Evolutionary conservation across 2,797 vertebrate genomes (phyloP).

Genomic region (Rhinatrema bivittatum): DNA sequence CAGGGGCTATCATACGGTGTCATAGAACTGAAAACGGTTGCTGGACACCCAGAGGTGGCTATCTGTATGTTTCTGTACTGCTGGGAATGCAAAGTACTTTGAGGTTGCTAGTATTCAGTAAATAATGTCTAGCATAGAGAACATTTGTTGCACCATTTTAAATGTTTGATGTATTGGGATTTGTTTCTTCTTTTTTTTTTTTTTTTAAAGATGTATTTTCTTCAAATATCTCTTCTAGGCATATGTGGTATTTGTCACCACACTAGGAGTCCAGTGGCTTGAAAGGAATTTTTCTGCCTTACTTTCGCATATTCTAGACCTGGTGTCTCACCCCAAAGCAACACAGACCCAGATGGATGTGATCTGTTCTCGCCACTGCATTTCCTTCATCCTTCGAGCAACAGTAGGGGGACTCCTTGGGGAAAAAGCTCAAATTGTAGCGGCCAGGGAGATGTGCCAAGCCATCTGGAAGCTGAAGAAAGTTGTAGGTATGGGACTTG

Average conservation of each 20-base stretch:
- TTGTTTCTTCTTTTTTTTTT: no score
- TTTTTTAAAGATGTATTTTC: no score
- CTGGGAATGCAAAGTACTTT: no score
- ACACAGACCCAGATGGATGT: slow-evolving; percentile 64
- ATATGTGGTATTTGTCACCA: slow-evolving; percentile 78
- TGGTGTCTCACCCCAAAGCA: slow-evolving; percentile 70
- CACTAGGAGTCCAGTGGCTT: slow-evolving; percentile 76
- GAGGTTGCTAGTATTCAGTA: no score
- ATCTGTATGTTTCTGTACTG: no score
- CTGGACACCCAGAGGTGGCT: no score
- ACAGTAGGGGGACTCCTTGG: slow-evolving; percentile 77
- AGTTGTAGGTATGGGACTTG: slow-evolving; percentile 67
- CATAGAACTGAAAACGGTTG: no score
- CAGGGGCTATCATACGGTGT: no score
- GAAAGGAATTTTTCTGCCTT: slow-evolving; percentile 71
- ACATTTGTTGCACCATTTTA: no score
- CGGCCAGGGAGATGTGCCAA: slow-evolving; percentile 75
- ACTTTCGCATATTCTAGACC: slow-evolving; percentile 70
- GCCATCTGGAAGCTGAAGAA: slow-evolving; percentile 69
- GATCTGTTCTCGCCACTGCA: slow-evolving; percentile 61
- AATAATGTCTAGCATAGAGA: no score
- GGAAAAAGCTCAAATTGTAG: slow-evolving; percentile 84
- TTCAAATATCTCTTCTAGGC: slow-evolving; percentile 60
- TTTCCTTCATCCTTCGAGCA: slow-evolving; percentile 81
- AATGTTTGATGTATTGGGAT: no score